Base-by-base conservation (phyloP, 2,113 vertebrate species). In the Naja naja region DNA sequence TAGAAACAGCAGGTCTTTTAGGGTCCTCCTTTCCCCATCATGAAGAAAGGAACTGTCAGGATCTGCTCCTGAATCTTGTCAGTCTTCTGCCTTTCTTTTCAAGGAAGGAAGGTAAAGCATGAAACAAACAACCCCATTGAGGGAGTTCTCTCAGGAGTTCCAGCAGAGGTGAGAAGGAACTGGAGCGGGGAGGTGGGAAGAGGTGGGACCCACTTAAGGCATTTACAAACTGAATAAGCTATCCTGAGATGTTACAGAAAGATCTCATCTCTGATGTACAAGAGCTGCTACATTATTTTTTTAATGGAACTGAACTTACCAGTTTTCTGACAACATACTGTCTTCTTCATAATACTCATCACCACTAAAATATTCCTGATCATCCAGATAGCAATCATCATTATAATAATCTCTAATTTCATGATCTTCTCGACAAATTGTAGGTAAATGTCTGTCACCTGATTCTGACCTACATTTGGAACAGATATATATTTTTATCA, bases 281-380 rank as follows among this genome's bases (percentile, higher is more conserved):
- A 11, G 25, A 91, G 30, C 55, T 5, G 60, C 0, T 47, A 34
- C 92, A 74, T 22, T 30, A 7, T 53, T 39, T 34, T 53, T 74
- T 47, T 14, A 56, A 34, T 52, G 43, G 64, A 60, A 89, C 3
- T 43, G 27, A 54, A 39, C 94, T 96, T 58, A 99, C 99, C 99
- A 98, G 96, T 98, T 98, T 95, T 98, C 98, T n/a, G 99, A 97
- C 55, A 98, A 97, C 94, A 99, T 98, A 92, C 97, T 98, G 93
- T 99, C 98, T 0, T 99, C 99, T 91, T 99, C 99, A 25, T 98
- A 99, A 96, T 98, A 98, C 94, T 99, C 99, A 89, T 99, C 99
- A 20, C 98, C 98, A n/a, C 99, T 99, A 96, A 98, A 99, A 96
- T 99, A 99, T 34, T 99, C 99, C 74, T 97, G 97, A 47, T 98